Evolutionary conservation across 2,888 invertebrate genomes (phyloP).

Genomic region (Tetanocera ferruginea): DNA sequence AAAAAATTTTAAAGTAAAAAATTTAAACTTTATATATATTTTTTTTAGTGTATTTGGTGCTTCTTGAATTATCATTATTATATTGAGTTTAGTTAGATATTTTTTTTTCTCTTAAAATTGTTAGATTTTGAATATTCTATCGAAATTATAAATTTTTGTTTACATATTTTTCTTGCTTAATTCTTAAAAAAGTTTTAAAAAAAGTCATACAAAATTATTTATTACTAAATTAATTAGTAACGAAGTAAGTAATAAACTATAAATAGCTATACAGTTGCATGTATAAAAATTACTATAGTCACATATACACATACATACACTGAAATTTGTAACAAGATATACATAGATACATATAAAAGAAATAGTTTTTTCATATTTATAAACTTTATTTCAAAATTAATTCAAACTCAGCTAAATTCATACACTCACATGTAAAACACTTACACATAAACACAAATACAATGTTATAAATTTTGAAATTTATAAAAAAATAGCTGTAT

Average conservation of each 20-base stretch:
- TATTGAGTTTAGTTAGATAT: slow-evolving; percentile 39
- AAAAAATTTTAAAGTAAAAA: slow-evolving; percentile 3
- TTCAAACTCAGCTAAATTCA: too few species aligned
- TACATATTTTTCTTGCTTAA: slow-evolving; percentile 29
- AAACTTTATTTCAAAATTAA: background rate
- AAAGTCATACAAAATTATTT: background rate
- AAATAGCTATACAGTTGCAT: slow-evolving; percentile 12
- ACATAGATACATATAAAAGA: background rate
- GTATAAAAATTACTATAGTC: background rate
- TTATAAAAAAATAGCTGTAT: background rate
- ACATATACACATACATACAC: background rate
- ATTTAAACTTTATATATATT: background rate
- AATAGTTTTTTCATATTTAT: background rate
- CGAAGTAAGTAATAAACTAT: background rate
- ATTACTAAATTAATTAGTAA: slow-evolving; percentile 54
- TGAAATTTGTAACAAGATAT: background rate
- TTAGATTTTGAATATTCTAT: slow-evolving; percentile 39
- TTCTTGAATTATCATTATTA: slow-evolving; percentile 23
- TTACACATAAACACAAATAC: too few species aligned
- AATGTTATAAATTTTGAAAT: too few species aligned
- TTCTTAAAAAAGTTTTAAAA: background rate
- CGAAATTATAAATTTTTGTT: slow-evolving; percentile 23
- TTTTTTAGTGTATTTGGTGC: slow-evolving; percentile 33
- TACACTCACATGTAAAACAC: too few species aligned
- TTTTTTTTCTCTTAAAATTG: slow-evolving; percentile 26